phyloP scores from a whole-genome alignment of 2,888 invertebrate genomes.

The Heliconius sara region DNA sequence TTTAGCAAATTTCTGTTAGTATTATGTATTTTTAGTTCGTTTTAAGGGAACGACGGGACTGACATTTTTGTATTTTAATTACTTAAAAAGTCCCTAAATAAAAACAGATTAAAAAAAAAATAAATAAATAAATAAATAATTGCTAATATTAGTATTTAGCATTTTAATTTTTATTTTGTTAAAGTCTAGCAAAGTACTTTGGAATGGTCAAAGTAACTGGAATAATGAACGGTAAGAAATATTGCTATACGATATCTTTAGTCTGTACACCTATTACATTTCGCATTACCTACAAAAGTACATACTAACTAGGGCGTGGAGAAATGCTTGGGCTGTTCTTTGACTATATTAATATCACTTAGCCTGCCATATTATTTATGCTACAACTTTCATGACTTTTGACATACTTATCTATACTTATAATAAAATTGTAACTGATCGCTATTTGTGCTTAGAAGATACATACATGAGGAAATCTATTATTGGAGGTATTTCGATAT shows the following conservation, averaged over 20 bases:
- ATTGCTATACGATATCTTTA: conserved; percentile 63
- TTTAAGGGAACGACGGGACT: no score
- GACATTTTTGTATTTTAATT: no score
- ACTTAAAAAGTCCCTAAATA: no score
- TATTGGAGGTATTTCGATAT: no score
- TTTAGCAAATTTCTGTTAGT: no score
- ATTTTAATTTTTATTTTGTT: neutral
- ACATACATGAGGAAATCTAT: no score
- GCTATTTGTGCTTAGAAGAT: no score
- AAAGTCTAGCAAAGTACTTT: neutral
- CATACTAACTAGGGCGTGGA: conserved; percentile 67
- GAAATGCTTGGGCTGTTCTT: conserved; percentile 55
- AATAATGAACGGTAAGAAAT: conserved; percentile 62
- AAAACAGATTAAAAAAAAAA: no score
- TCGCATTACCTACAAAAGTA: conserved; percentile 60
- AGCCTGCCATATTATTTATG: conserved; percentile 31
- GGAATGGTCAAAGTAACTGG: conserved; percentile 12
- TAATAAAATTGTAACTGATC: no score
- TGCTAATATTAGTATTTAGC: neutral
- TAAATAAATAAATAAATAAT: no score
- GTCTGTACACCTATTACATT: conserved; percentile 66
- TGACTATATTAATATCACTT: conserved; percentile 41
- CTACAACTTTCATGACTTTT: conserved; percentile 14
- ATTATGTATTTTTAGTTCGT: no score
- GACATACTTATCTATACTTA: neutral